Evolutionary conservation across 2,797 vertebrate genomes (phyloP).

Genomic region (Spondyliosoma cantharus): DNA sequence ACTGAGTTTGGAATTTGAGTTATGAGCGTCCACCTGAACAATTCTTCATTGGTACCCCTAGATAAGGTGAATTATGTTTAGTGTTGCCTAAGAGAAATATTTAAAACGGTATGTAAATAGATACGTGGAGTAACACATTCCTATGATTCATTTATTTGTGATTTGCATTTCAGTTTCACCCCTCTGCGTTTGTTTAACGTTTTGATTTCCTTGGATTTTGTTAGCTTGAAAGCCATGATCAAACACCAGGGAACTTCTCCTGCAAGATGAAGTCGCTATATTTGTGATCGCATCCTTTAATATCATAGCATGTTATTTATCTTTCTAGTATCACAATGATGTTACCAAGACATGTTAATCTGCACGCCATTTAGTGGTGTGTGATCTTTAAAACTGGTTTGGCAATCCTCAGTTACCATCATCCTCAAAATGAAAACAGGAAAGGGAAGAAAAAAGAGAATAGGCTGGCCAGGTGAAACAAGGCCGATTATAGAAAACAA

Average conservation of each 20-base stretch:
- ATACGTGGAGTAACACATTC: neutral
- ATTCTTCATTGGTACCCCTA: neutral
- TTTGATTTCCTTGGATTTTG: neutral
- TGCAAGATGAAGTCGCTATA: neutral
- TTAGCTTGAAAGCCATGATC: neutral
- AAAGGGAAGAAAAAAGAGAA: neutral
- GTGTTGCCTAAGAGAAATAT: neutral
- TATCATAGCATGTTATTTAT: neutral
- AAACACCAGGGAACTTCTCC: neutral
- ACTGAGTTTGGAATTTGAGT: too few relatives aligned
- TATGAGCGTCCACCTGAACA: neutral
- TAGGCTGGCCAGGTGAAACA: neutral
- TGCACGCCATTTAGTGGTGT: neutral
- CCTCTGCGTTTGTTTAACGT: neutral
- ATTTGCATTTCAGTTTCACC: neutral
- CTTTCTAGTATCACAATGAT: neutral
- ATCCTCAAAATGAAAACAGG: slow-evolving; percentile 4
- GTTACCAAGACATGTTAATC: neutral
- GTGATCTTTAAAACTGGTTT: slow-evolving; percentile 20
- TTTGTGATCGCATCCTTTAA: neutral
- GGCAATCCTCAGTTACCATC: neutral
- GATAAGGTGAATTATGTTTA: neutral
- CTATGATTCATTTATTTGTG: neutral
- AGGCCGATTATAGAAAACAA: neutral
- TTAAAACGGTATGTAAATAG: neutral